Base-by-base conservation (phyloP, 2,888 invertebrate genomes). In the Pachymerium ferrugineum region DNA sequence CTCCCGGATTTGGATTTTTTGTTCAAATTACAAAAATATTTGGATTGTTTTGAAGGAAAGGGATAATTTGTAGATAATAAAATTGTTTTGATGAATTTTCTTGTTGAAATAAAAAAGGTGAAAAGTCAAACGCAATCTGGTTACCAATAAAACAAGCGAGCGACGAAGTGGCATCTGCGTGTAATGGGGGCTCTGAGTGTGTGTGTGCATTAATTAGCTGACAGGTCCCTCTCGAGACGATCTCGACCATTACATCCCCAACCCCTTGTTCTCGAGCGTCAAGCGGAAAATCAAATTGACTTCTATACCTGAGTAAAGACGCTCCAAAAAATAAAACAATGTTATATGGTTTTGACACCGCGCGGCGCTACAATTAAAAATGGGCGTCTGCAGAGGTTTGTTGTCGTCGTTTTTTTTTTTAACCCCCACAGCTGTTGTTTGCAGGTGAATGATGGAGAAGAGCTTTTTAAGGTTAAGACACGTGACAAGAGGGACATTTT, bases 121-220 rank as follows among this genome's bases (percentile, higher is more conserved):
- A 62, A 62, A 28, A 62, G 62, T 62, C 62, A 62, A 62, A 25
- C n/a, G 62, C 62, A 62, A 62, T 62, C 62, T 62, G 14, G 62
- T 62, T 62, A 62, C 62, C 62, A 62, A 62, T 62, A 62, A 62
- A 62, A 62, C 62, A 62, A 62, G 62, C 28, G 62, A 62, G 62
- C 62, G 28, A 62, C 25, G 62, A 28, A 28, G 62, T 62, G 62
- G 62, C 62, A 62, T 62, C 62, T 62, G 62, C 62, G 22, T 62
- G 62, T 62, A 62, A 62, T 62, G 62, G 62, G 62, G 62, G 62
- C n/a, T n/a, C n/a, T n/a, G n/a, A 28, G 28, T 62, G 62, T 28
- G 62, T 62, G 62, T 62, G 62, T 62, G 62, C 62, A 62, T 62
- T 62, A 62, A 62, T 62, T 62, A 62, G 62, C 62, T 62, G 62